A percentile compares a stretch with the other conserved stretches of the same genome.
These are phyloP conservation scores for Hesperophylax magnus DNA, from an alignment of 1,140 invertebrate species.

Conservation along the genomic window DNA sequence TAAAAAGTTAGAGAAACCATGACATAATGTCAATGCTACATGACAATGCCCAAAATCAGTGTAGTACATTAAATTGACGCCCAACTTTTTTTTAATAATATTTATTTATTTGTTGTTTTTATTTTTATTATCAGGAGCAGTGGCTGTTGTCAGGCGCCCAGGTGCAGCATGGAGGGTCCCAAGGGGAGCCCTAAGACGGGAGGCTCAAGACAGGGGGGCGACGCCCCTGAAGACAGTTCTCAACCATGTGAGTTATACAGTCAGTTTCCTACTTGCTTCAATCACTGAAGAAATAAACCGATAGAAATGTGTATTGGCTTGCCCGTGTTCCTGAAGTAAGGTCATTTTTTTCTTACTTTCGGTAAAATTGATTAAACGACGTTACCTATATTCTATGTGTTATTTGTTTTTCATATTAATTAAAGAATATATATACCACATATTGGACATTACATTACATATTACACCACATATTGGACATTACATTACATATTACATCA, in stretches of 20 bases:
- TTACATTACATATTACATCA: too few species aligned
- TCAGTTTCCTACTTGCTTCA: background rate
- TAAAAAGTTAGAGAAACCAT: too few species aligned
- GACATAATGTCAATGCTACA: background rate
- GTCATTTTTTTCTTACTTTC: too few species aligned
- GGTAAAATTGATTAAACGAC: too few species aligned
- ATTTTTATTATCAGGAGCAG: background rate
- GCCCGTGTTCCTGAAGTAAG: too few species aligned
- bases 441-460: too few species aligned
- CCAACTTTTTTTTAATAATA: background rate
- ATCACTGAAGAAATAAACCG: background rate
- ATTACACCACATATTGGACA: too few species aligned
- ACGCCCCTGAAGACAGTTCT: background rate
- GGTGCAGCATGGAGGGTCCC: constrained; percentile 26
- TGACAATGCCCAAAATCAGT: background rate
- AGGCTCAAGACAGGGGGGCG: background rate
- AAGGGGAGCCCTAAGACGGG: background rate
- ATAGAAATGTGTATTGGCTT: too few species aligned
- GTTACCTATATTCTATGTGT: too few species aligned
- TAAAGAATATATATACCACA: too few species aligned
- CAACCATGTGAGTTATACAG: background rate
- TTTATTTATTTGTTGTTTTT: background rate
- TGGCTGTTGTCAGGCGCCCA: constrained; percentile 5
- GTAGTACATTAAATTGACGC: too few species aligned
- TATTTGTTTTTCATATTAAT: too few species aligned